Percentiles rank a stretch among this genome's conserved stretches.
phyloP scores from a whole-genome alignment of 92 coral and sea anemone genomes.

The Anthopleura xanthogrammica region DNA sequence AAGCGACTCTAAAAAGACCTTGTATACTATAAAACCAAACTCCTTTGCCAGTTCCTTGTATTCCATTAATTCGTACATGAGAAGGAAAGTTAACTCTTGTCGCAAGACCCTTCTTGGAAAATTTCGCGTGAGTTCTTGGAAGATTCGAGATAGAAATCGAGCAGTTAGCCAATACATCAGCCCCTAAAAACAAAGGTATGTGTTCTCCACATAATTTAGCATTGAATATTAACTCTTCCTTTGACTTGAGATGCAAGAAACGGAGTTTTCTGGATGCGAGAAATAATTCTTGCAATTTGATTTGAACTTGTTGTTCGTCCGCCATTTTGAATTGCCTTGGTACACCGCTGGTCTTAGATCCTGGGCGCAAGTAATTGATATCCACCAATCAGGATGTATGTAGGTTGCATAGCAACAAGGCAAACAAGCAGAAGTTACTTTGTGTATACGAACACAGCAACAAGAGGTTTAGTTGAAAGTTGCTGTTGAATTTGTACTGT shows the following conservation, averaged over 20 bases:
- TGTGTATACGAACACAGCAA: slow-evolving; percentile 23
- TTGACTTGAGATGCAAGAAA: slow-evolving; percentile 60
- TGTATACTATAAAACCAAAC: slow-evolving; percentile 94
- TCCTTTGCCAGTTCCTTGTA: slow-evolving; percentile 84
- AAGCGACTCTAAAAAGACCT: slow-evolving; percentile 82
- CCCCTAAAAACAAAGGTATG: slow-evolving; percentile 77
- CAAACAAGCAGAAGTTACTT: slow-evolving; percentile 26
- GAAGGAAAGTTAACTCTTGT: slow-evolving; percentile 75
- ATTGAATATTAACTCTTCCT: slow-evolving; percentile 32
- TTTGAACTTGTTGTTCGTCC: slow-evolving; percentile 36
- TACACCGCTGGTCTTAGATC: slow-evolving; percentile 34
- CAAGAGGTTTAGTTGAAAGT: slow-evolving; percentile 26
- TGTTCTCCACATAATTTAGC: slow-evolving; percentile 19
- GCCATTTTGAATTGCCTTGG: slow-evolving; percentile 57
- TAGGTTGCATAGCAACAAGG: slow-evolving; percentile 64
- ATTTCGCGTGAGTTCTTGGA: slow-evolving; percentile 91
- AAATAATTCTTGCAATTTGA: slow-evolving; percentile 52
- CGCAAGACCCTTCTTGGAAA: slow-evolving; percentile 72
- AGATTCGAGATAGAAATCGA: slow-evolving; percentile 61
- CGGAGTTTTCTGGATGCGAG: slow-evolving; percentile 68
- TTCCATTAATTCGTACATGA: slow-evolving; percentile 55
- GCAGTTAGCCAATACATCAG: slow-evolving; percentile 83
- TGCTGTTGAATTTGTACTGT: slow-evolving; percentile 1
- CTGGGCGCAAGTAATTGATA: slow-evolving; percentile 23
- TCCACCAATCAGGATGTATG: slow-evolving; percentile 14